Evolutionary conservation across 2,797 vertebrate genomes (phyloP).

Genomic region (Oreortyx pictus): DNA sequence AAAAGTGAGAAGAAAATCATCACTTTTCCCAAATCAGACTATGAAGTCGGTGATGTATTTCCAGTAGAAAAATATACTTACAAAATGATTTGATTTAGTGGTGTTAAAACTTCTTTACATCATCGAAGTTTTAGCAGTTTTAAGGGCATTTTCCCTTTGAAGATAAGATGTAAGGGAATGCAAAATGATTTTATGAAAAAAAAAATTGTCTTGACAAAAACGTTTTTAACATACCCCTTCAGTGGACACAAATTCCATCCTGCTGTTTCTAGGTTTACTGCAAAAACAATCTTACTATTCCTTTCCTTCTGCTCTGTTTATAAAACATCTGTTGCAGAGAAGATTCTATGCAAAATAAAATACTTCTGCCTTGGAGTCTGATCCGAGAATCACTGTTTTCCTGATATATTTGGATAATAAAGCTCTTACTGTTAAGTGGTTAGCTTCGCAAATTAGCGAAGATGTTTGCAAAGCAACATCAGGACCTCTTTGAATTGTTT

Average conservation of each 20-base stretch:
- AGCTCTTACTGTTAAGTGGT: not conserved
- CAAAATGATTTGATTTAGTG: not conserved
- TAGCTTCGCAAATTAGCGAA: not conserved
- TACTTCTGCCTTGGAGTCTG: not conserved
- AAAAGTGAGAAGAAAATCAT: not conserved
- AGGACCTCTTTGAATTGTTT: not conserved
- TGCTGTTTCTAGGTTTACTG: not conserved
- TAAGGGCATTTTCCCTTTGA: not conserved
- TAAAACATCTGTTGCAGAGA: not conserved
- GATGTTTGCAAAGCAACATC: not conserved
- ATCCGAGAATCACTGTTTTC: not conserved
- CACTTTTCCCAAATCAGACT: not conserved
- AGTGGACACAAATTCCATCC: too few relatives aligned
- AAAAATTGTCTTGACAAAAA: not conserved
- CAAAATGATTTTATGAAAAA: not conserved
- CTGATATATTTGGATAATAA: not conserved
- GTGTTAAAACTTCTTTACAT: not conserved
- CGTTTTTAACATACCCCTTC: not conserved
- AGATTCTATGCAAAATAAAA: not conserved
- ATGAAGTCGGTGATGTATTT: not conserved
- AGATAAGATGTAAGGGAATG: not conserved
- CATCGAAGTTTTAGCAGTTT: not conserved
- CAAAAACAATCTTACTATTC: not conserved
- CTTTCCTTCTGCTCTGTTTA: not conserved
- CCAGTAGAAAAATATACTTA: not conserved